Evolutionary conservation across 30 jellyfish, hydroid and myxozoan species (phyloP).

Genomic region (Haliclystus octoradiatus): DNA sequence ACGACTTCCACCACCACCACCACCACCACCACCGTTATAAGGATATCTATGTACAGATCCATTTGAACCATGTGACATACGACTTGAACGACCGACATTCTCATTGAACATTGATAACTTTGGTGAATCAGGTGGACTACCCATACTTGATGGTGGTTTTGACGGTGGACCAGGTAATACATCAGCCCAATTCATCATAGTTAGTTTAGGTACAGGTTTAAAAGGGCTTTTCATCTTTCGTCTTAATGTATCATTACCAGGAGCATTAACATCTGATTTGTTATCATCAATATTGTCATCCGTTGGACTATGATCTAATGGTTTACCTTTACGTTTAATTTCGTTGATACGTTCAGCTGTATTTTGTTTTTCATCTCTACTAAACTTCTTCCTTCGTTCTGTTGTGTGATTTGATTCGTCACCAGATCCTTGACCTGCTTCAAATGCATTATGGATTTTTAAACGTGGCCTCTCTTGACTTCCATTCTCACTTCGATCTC

Average conservation of each 20-base stretch:
- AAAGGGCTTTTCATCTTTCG: constrained; percentile 76
- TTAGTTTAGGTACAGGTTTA: constrained; percentile 91
- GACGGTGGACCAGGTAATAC: constrained; percentile 71
- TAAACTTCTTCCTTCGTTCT: constrained; percentile 19
- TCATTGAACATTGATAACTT: constrained; percentile 74
- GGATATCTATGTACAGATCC: constrained; percentile 77
- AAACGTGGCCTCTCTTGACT: constrained; percentile 48
- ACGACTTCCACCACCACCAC: constrained; percentile 37
- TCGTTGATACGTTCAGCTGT: constrained; percentile 80
- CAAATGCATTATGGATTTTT: constrained; percentile 68
- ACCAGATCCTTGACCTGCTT: constrained; percentile 11
- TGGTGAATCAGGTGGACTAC: constrained; percentile 94
- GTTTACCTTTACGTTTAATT: constrained; percentile 65
- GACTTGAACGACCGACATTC: constrained; percentile 87
- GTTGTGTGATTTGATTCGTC: background rate
- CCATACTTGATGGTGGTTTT: constrained; percentile 61
- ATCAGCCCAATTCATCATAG: constrained; percentile 95
- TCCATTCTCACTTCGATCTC: background rate
- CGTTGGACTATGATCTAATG: constrained; percentile 62
- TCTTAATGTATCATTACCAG: constrained; percentile 85
- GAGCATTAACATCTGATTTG: constrained; percentile 27
- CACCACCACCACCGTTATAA: constrained; percentile 14
- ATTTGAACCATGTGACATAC: constrained; percentile 93
- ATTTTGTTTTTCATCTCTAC: constrained; percentile 18
- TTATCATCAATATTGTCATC: constrained; percentile 74